phyloP scores from a whole-genome alignment of 2,888 invertebrate genomes.

The Pollenia griseotomentosa region DNA sequence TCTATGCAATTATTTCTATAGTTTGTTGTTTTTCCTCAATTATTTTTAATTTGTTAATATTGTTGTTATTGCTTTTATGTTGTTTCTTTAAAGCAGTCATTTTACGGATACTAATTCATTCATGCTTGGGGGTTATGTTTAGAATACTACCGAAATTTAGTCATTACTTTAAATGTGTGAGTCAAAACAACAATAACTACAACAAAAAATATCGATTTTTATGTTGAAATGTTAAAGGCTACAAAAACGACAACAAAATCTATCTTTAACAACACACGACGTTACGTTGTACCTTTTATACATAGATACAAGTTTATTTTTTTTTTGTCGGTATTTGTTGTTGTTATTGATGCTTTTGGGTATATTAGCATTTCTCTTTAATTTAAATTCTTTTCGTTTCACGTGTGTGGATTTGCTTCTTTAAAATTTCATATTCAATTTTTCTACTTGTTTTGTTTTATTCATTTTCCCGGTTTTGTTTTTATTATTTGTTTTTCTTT shows the following conservation, averaged over 20 bases:
- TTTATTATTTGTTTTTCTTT: constrained; percentile 18
- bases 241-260: constrained; percentile 7
- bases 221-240: constrained; percentile 50
- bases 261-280: constrained; percentile 6
- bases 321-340: constrained; percentile 22
- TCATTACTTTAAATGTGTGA: constrained; percentile 34
- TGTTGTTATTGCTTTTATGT: constrained; percentile 10
- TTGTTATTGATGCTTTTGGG: constrained; percentile 15
- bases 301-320: constrained; percentile 49
- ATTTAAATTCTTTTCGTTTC: constrained; percentile 3
- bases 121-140: constrained; percentile 22
- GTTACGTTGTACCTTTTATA: constrained; percentile 29
- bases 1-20: neutral
- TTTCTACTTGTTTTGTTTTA: constrained; percentile 16
- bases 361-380: constrained; percentile 65
- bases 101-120: neutral
- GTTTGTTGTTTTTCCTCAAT: constrained; percentile 12
- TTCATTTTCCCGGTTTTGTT: constrained; percentile 19
- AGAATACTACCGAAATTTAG: constrained; percentile 6
- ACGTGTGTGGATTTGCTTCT: constrained; percentile 23
- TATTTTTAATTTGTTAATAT: constrained; percentile 12
- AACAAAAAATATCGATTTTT: constrained; percentile 60
- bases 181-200: constrained; percentile 34
- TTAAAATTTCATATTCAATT: constrained; percentile 28
- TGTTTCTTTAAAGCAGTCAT: neutral